Conservation (phyloP, 2,888 invertebrate species). For the Ichneumoninae sp. region DNA sequence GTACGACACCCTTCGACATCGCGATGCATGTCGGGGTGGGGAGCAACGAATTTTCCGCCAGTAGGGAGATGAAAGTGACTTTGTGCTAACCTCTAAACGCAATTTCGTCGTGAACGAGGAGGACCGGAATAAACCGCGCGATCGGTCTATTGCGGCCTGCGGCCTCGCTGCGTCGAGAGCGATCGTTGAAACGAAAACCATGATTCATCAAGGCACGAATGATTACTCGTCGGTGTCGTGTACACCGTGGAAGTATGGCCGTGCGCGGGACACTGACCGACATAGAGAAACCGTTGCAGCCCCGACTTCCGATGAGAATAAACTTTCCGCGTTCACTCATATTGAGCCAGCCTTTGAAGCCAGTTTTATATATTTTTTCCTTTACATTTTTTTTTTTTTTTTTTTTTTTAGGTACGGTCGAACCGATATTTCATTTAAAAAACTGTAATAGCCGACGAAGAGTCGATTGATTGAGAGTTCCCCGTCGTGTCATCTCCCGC, state of each 20-base stretch:
- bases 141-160: slow-evolving; percentile 66
- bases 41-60: background rate
- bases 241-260: slow-evolving; percentile 48
- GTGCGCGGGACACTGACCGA: slow-evolving; percentile 24
- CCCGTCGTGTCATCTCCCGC: background rate
- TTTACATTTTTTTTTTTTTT: background rate
- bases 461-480: background rate
- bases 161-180: slow-evolving; percentile 58
- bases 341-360: background rate
- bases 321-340: background rate
- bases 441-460: background rate
- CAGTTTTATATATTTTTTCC: background rate
- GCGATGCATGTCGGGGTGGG: background rate
- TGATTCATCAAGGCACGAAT: slow-evolving; percentile 66
- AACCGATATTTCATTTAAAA: background rate
- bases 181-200: slow-evolving; percentile 64
- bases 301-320: background rate
- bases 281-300: slow-evolving; percentile 23
- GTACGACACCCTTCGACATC: slow-evolving; percentile 3
- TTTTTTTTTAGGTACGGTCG: background rate
- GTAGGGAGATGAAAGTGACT: slow-evolving; percentile 19
- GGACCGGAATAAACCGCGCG: slow-evolving; percentile 62
- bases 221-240: slow-evolving; percentile 61
- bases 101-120: slow-evolving; percentile 63
- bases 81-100: slow-evolving; percentile 52